These are phyloP conservation scores for Trachelus tabidus DNA, from an alignment of 2,888 invertebrate species.

Conservation along the genomic window DNA sequence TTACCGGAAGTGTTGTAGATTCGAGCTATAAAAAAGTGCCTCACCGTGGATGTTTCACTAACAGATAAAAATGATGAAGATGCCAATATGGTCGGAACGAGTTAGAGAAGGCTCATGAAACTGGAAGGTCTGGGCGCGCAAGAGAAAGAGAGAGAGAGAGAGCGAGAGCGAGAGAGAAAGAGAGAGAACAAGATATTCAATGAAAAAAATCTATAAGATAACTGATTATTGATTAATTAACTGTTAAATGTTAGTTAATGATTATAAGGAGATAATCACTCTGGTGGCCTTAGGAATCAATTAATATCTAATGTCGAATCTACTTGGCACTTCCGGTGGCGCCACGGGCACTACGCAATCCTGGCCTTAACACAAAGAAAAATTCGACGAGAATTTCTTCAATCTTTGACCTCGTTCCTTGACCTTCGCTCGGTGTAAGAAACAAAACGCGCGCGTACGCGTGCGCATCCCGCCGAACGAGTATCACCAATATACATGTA, in stretches of 20 bases:
- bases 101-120: neutral
- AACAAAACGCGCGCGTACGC: neutral
- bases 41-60: conserved; percentile 52
- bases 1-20: conserved; percentile 46
- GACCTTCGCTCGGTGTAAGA: conserved; percentile 23
- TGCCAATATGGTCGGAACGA: neutral
- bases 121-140: conserved; percentile 6
- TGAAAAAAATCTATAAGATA: conserved; percentile 11
- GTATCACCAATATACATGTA: neutral
- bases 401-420: conserved; percentile 35
- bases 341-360: neutral
- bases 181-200: conserved; percentile 24
- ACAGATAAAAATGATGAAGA: conserved; percentile 2
- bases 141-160: conserved; percentile 26
- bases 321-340: conserved; percentile 47
- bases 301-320: conserved; percentile 57
- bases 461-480: neutral
- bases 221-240: conserved; percentile 35
- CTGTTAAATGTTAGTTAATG: conserved; percentile 54
- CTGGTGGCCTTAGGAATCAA: conserved; percentile 64
- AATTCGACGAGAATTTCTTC: conserved; percentile 28
- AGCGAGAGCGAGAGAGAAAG: conserved; percentile 23
- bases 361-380: neutral
- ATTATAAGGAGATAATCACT: conserved; percentile 60
- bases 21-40: conserved; percentile 62